Percentiles rank a stretch among this genome's conserved stretches.
Evolutionary conservation across 2,888 invertebrate species (phyloP).

Genomic region (Lepidochrysops patricia): DNA sequence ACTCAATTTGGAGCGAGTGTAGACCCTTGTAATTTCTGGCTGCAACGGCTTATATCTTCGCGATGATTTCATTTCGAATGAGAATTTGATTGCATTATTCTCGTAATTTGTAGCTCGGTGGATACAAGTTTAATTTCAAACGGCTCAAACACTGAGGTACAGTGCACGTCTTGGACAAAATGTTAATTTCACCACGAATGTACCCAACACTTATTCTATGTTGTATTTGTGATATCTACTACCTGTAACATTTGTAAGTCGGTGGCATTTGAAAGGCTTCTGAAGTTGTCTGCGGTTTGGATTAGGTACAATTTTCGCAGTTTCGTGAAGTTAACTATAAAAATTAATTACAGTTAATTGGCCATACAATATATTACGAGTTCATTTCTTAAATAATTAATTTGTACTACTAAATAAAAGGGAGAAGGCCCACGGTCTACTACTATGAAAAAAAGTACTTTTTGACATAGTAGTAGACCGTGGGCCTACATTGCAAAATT

Average conservation of each 20-base stretch:
- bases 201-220: neutral
- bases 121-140: neutral
- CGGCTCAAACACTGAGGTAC: neutral
- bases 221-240: neutral
- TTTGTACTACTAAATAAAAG: too few species aligned
- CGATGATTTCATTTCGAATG: neutral
- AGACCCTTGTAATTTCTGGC: neutral
- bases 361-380: too few species aligned
- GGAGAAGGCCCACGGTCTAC: too few species aligned
- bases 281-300: conserved; percentile 4
- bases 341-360: too few species aligned
- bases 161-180: neutral
- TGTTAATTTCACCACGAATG: neutral
- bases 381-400: too few species aligned
- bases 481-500: too few species aligned
- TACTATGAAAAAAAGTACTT: too few species aligned
- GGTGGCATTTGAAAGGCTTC: neutral
- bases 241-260: neutral
- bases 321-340: too few species aligned
- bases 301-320: neutral
- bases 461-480: too few species aligned
- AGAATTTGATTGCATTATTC: neutral
- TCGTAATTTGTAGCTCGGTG: neutral
- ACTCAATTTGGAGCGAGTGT: neutral
- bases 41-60: neutral